Base-by-base conservation (phyloP, 2,888 invertebrate genomes). In the Cecidostiba fungosa region DNA sequence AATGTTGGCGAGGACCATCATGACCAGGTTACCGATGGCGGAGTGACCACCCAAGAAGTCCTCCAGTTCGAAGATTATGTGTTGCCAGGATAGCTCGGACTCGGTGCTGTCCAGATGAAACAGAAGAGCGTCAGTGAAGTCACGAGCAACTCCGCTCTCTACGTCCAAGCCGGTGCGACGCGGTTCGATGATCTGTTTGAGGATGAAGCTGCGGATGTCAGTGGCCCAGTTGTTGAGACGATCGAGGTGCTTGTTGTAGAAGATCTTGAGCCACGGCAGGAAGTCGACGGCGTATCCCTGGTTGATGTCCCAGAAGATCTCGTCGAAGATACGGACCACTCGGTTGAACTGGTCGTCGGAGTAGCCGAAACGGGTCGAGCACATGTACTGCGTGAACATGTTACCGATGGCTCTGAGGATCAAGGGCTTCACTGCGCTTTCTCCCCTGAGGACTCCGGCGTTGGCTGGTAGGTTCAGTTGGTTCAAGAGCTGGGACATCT, bases 251-350 rank as follows among this genome's bases (percentile, higher is more conserved):
- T 94, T 94, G 3, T 93, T 93, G 92, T 97, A 97, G 86, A 97
- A 95, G 0, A 97, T 97, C 0, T 95, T 94, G 0, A 98, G 92
- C 96, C 97, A 97, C 0, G 98, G 98, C 32, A 98, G 91, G 90
- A 98, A 98, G 90, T 98, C 98, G 0, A 98, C 95, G 0, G 97
- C 97, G 92, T 97, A 97, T 0, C 97, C 97, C 90, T 97, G 97
- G 92, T 98, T 98, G 87, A 98, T 97, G 91, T 98, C 98, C 96
- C 97, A 97, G 94, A 98, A 98, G 78, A 98, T 97, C 89, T 97
- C 96, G 90, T 98, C 98, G 92, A 98, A 98, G 84, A 95, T 95
- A 36, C 95, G 94, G 0, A 97, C 96, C 8, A 96, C 94, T 84
- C 94, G 94, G 76, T 94, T 94, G 93, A 97, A 98, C 26, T 96